Evolutionary conservation across 2,888 invertebrate genomes (phyloP), one percentile per base, ranked within the genome.

Genomic region (Asteroscopus sphinx): DNA sequence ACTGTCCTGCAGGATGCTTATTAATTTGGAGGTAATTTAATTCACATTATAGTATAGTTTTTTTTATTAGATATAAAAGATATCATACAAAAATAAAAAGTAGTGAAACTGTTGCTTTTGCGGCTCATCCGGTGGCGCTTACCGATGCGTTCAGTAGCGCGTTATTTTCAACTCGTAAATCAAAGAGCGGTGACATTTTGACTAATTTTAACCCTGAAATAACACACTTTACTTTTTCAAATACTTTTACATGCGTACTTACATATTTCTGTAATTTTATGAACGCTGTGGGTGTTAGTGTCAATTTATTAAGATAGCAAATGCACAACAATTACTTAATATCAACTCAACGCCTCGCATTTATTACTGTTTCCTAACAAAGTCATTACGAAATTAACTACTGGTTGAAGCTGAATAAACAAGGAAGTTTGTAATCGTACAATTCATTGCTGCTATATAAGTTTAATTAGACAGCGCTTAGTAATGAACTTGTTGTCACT

Each of bases 371-470:
- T 82, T 79, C 75, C 72, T 77, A 75, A 77, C 76, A 73, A 68
- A 77, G 66, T 71, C 69, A 81, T 83, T 78, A 79, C 68, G 45
- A 65, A 78, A 73, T 70, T 77, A 78, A 76, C 71, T 73, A 68
- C 73, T 61, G 59, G 73, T 69, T 68, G 65, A 69, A 76, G 69
- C 67, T 80, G 77, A 80, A 80, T 83, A 83, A 86, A 90, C 83
- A 85, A 86, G 87, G 87, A 89, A 85, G 85, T 80, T 81, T 76
- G 81, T 82, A 77, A 82, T 79, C 66, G 76, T 79, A 81, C 85
- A 85, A 85, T 87, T 86, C 78, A 81, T 84, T 73, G 78, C 81
- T 76, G 79, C 79, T 80, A 4, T 3, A 6, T 25, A 80, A 80
- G 83, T 84, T 86, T 88, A 88, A 91, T 90, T 88, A 87, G 76